phyloP scores from a whole-genome alignment of 2,113 vertebrate genomes.

The Callaeas wilsoni region DNA sequence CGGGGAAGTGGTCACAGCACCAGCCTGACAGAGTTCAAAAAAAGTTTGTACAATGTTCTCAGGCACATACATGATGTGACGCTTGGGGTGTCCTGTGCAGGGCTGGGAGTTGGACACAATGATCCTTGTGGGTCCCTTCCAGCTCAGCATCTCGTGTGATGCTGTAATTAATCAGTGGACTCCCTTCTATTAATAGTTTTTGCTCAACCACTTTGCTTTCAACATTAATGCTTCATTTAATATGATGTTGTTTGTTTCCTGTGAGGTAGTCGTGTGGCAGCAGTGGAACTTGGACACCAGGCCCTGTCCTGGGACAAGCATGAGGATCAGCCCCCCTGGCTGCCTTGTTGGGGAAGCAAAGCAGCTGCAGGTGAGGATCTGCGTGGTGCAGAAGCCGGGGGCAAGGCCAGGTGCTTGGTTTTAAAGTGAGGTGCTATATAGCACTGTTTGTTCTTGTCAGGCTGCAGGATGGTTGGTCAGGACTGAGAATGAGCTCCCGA shows the following conservation, averaged over 20 bases:
- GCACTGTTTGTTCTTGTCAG: not conserved
- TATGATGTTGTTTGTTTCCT: not conserved
- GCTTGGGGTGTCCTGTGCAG: not conserved
- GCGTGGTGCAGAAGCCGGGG: accelerated
- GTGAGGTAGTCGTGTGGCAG: accelerated
- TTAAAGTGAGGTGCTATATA: not conserved
- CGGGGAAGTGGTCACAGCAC: not conserved
- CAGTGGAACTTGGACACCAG: not conserved
- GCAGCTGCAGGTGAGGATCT: not conserved
- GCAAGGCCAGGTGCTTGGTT: not conserved
- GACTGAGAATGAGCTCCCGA: not conserved
- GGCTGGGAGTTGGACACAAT: not conserved
- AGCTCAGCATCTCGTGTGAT: not conserved
- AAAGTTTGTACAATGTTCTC: not conserved
- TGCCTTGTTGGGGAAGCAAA: not conserved
- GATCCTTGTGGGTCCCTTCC: not conserved
- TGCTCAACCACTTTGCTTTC: not conserved
- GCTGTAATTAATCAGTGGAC: not conserved
- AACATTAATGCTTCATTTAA: accelerated
- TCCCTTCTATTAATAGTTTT: not conserved
- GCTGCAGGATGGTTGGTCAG: not conserved
- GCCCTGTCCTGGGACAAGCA: too few relatives aligned
- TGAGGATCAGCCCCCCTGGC: not conserved
- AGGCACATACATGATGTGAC: not conserved
- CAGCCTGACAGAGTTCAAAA: not conserved